These are phyloP conservation scores for Leistus spinibarbis DNA, from an alignment of 2,888 invertebrate species.

Conservation along the genomic window DNA sequence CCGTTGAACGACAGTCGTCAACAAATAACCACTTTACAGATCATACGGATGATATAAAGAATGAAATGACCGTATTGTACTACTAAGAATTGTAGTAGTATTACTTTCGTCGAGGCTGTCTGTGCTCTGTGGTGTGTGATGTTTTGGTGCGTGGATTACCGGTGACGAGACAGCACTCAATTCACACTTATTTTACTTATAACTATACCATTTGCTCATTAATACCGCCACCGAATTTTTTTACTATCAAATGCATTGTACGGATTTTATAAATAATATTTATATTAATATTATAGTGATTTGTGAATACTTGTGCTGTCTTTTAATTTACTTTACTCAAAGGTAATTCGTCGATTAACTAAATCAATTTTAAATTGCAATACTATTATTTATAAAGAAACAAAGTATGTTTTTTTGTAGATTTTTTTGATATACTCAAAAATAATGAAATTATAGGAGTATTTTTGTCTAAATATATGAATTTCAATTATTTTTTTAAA, in stretches of 20 bases:
- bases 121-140: not conserved
- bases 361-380: too few species aligned
- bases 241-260: not conserved
- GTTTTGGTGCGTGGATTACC: not conserved
- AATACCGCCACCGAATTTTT: not conserved
- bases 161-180: not conserved
- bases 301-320: not conserved
- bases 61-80: not conserved
- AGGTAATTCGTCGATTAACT: too few species aligned
- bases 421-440: too few species aligned
- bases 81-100: not conserved
- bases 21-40: not conserved
- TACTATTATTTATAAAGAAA: too few species aligned
- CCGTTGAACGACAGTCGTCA: not conserved
- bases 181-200: not conserved
- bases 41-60: too few species aligned
- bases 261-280: not conserved
- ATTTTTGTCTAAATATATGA: too few species aligned
- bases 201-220: not conserved
- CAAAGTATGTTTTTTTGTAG: too few species aligned
- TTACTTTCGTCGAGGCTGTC: not conserved
- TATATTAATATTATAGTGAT: not conserved
- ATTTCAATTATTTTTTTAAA: too few species aligned
- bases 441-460: too few species aligned
- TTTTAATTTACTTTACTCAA: not conserved